phyloP scores from a whole-genome alignment of 2,113 vertebrate species.

The Amblyopsis rosae region DNA sequence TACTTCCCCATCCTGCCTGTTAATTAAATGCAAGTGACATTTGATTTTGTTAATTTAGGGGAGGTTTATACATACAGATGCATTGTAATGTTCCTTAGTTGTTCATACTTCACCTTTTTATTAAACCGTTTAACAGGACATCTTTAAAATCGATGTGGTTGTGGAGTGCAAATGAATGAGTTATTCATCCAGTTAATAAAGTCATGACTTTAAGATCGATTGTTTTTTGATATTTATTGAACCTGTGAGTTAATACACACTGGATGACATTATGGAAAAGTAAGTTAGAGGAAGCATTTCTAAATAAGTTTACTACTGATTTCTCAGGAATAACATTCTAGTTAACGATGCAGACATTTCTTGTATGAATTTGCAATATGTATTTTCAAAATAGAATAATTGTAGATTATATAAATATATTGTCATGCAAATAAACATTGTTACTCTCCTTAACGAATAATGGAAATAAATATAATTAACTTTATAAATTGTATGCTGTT shows the following conservation, averaged over 20 bases:
- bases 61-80: slow-evolving; percentile 65
- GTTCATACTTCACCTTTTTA: slow-evolving; percentile 74
- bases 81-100: slow-evolving; percentile 69
- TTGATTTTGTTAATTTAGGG: slow-evolving; percentile 55
- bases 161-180: slow-evolving; percentile 61
- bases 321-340: too few species aligned
- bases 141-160: slow-evolving; percentile 57
- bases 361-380: too few species aligned
- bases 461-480: too few species aligned
- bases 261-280: too few species aligned
- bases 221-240: slow-evolving; percentile 26
- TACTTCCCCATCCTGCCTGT: slow-evolving; percentile 13
- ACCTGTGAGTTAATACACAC: too few species aligned
- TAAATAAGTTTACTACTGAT: neutral
- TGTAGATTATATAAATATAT: too few species aligned
- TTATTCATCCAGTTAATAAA: slow-evolving; percentile 68
- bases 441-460: too few species aligned
- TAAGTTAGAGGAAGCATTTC: too few species aligned
- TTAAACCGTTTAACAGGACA: slow-evolving; percentile 65
- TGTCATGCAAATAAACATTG: too few species aligned
- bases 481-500: too few species aligned
- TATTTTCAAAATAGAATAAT: too few species aligned
- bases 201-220: slow-evolving; percentile 45
- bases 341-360: too few species aligned
- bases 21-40: slow-evolving; percentile 63